These are phyloP conservation scores for Takifugu rubripes DNA, from an alignment of 2,797 vertebrate species.

Conservation along the genomic window DNA sequence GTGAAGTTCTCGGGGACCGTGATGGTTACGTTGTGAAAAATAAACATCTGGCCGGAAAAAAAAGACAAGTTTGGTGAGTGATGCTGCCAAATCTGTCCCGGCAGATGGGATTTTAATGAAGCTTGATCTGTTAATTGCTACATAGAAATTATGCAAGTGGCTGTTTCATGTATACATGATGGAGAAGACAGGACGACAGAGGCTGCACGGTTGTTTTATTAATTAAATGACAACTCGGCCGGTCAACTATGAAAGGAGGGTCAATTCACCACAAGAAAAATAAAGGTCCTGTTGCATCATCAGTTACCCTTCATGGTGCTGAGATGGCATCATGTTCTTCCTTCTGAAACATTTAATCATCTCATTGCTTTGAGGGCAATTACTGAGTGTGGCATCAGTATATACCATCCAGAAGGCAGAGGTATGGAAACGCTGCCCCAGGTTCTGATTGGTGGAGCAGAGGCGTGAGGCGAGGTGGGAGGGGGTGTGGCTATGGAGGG, in stretches of 20 bases:
- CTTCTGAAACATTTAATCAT: neutral
- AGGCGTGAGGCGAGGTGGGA: too few species aligned
- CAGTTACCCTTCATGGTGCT: neutral
- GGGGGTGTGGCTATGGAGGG: too few species aligned
- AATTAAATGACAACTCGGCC: too few species aligned
- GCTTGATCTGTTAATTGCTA: too few species aligned
- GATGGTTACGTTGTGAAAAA: slow-evolving; percentile 85
- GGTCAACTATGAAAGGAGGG: too few species aligned
- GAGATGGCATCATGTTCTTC: neutral
- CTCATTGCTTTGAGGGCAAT: neutral
- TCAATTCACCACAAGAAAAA: too few species aligned
- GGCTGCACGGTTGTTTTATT: too few species aligned
- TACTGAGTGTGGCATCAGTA: neutral
- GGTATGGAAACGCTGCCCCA: too few species aligned
- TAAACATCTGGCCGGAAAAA: slow-evolving; percentile 75
- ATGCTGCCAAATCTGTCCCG: neutral
- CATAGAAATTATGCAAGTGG: too few species aligned
- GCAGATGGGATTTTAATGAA: neutral
- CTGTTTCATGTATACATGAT: too few species aligned
- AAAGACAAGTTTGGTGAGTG: neutral
- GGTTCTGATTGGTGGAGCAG: too few species aligned
- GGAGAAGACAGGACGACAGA: too few species aligned
- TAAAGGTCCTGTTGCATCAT: neutral
- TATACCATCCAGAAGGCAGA: neutral
- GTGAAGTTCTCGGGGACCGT: slow-evolving; percentile 82